These are phyloP conservation scores for Plebejus melissa DNA, from an alignment of 2,888 invertebrate genomes.

Conservation along the genomic window DNA sequence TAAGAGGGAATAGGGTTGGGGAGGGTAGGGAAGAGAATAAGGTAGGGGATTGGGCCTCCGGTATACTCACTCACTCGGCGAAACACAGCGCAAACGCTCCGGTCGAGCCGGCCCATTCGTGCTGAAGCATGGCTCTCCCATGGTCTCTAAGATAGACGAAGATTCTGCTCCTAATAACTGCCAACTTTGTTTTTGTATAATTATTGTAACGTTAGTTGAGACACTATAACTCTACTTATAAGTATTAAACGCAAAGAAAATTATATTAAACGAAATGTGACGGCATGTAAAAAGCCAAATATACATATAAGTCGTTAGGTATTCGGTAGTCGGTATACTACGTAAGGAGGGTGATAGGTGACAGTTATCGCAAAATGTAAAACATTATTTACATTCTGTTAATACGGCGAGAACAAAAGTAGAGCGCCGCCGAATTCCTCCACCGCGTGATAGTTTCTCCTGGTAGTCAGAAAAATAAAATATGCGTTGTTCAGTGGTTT, in stretches of 20 bases:
- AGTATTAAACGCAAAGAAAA: not conserved
- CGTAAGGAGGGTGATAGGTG: not conserved
- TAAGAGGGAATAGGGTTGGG: too few species aligned
- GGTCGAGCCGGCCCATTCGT: too few species aligned
- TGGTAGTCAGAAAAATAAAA: not conserved
- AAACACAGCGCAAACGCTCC: too few species aligned
- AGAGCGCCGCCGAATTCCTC: not conserved
- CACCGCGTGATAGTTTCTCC: not conserved
- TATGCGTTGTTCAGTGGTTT: not conserved
- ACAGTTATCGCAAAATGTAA: not conserved
- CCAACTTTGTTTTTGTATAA: too few species aligned
- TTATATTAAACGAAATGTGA: not conserved
- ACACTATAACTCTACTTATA: too few species aligned
- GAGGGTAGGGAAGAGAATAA: too few species aligned
- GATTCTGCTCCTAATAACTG: too few species aligned
- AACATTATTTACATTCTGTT: not conserved
- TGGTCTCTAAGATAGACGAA: too few species aligned
- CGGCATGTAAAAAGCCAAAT: not conserved
- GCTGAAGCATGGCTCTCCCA: too few species aligned
- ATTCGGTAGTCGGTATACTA: constrained; percentile 1
- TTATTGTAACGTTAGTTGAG: too few species aligned
- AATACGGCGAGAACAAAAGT: not conserved
- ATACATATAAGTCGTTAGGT: not conserved
- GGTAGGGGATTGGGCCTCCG: too few species aligned
- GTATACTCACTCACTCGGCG: too few species aligned